phyloP scores from a whole-genome alignment of 2,888 invertebrate genomes.

The Amphipyra tragopoginis region DNA sequence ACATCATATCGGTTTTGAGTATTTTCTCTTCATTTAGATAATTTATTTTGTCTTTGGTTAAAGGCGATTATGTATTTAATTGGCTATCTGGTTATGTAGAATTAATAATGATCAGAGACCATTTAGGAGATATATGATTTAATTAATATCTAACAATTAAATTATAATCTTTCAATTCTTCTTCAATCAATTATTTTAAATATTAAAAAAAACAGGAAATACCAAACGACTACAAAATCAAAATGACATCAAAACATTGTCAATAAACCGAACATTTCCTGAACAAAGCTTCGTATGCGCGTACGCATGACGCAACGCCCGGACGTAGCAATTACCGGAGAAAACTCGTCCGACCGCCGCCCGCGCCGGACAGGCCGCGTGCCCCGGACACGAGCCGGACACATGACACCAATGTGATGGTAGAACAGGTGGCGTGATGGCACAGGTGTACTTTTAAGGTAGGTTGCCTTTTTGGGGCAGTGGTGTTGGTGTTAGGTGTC shows the following conservation, averaged over 20 bases:
- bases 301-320: slow-evolving; percentile 46
- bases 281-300: slow-evolving; percentile 43
- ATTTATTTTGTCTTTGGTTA: slow-evolving; percentile 34
- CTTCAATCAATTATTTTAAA: neutral
- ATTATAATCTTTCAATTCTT: neutral
- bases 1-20: slow-evolving; percentile 59
- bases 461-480: slow-evolving; percentile 32
- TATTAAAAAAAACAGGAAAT: slow-evolving; percentile 2
- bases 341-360: slow-evolving; percentile 56
- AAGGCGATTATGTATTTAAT: slow-evolving; percentile 25
- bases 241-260: slow-evolving; percentile 7
- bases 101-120: slow-evolving; percentile 1
- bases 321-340: slow-evolving; percentile 63
- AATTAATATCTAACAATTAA: neutral
- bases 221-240: slow-evolving; percentile 10
- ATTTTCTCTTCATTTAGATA: slow-evolving; percentile 55
- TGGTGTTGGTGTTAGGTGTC: slow-evolving; percentile 16
- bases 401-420: slow-evolving; percentile 33
- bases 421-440: slow-evolving; percentile 26
- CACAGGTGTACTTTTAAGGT: slow-evolving; percentile 22
- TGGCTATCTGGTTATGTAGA: slow-evolving; percentile 9
- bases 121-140: neutral
- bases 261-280: slow-evolving; percentile 40
- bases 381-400: slow-evolving; percentile 39
- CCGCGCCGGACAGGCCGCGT: slow-evolving; percentile 36